phyloP scores from a whole-genome alignment of 2,797 vertebrate species.

The Psittacula echo region DNA sequence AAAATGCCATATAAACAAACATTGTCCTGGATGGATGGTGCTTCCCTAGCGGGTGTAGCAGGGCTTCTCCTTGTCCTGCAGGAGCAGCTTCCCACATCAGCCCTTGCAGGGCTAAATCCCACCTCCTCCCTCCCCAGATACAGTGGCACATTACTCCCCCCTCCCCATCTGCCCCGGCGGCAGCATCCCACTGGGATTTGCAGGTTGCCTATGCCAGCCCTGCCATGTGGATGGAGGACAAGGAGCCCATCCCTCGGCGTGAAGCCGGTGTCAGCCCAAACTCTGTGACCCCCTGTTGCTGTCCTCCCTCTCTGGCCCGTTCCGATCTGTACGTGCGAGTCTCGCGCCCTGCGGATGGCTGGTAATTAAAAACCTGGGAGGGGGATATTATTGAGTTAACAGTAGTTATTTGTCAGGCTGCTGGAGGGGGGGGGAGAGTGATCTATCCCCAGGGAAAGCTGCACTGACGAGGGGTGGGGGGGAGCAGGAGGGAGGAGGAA shows the following conservation, averaged over 20 bases:
- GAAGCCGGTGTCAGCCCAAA: constrained; percentile 9
- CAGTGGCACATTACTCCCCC: background rate
- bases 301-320: background rate
- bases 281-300: constrained; percentile 24
- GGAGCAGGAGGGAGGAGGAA: constrained; percentile 64
- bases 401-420: constrained; percentile 78
- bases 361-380: constrained; percentile 76
- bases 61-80: background rate
- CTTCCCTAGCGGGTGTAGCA: background rate
- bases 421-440: constrained; percentile 52
- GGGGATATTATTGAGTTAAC: constrained; percentile 77
- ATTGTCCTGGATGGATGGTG: background rate
- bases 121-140: background rate
- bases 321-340: background rate
- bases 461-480: constrained; percentile 65
- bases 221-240: background rate
- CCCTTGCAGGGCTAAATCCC: background rate
- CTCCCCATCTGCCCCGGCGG: constrained; percentile 1
- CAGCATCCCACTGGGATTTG: background rate
- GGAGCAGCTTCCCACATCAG: background rate
- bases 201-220: constrained; percentile 4
- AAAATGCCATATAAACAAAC: background rate
- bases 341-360: constrained; percentile 43
- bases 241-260: background rate
- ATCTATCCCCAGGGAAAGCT: constrained; percentile 74